Base-by-base conservation (phyloP, 2,113 vertebrate species). In the Lichenostomus cassidix region DNA sequence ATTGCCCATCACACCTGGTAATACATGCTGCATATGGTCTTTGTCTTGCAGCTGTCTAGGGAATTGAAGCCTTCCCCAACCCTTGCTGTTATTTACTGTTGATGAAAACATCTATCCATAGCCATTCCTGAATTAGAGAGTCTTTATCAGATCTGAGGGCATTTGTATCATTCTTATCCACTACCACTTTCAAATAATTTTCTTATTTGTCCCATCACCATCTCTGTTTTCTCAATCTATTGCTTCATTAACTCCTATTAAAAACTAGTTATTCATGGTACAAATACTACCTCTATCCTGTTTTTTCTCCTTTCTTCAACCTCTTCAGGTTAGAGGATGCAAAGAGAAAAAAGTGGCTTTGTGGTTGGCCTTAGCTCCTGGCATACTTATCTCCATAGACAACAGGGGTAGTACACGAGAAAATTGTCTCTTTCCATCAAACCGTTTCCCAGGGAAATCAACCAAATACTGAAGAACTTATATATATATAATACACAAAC, bases 401-500 rank as follows among this genome's bases (percentile, higher is more conserved):
- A 11, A 31, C 5, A 53, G 7, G 7, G 7, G 2, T 17, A 22
- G 46, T 41, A 56, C 10, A 7, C 11, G 60, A 71, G 47, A 56
- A 35, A 71, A 27, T 3, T 39, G 16, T 11, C 7, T 89, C 47
- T 7, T 60, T 28, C 44, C 20, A 49, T 23, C 24, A 15, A 41
- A 59, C 6, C 15, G 9, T 24, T 83, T 90, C 33, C 68, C 59
- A 20, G 29, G 24, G 29, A 81, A 80, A 78, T 50, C 28, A 44
- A 24, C 10, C 17, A 31, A 55, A 67, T 15, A 12, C 27, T 41
- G 35, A 83, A 65, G 12, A 77, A 65, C 19, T n/a, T 60, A 52
- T 65, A 71, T 49, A 33, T 8, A 33, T 29, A 7, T 2, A 49
- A 46, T 5, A 46, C 1, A 0, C 24, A 39, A 7, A 53, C 5